These are phyloP conservation scores for Branchellion lobata DNA, from an alignment of 2,888 invertebrate species.

Conservation along the genomic window DNA sequence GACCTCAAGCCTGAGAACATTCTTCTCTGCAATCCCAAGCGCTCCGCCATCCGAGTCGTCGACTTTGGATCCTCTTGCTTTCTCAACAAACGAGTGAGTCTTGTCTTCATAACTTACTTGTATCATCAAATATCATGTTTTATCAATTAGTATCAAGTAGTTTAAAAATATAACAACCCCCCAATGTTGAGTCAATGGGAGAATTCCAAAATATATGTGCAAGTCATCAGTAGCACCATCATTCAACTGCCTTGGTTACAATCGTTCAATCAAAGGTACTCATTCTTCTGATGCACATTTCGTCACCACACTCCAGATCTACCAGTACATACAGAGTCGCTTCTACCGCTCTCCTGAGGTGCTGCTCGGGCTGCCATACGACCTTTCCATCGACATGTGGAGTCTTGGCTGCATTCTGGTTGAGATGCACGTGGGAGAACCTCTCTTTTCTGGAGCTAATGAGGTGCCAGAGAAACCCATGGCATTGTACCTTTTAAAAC, in stretches of 20 bases:
- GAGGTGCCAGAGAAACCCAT: constrained; percentile 71
- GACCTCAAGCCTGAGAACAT: constrained; percentile 99
- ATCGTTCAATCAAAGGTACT: too few relatives aligned
- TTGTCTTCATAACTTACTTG: too few relatives aligned
- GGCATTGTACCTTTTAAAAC: too few relatives aligned
- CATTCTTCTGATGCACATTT: too few relatives aligned
- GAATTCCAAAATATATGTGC: too few relatives aligned
- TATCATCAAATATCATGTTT: too few relatives aligned
- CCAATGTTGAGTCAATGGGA: too few relatives aligned
- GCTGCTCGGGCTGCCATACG: constrained; percentile 94
- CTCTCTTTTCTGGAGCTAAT: constrained; percentile 95
- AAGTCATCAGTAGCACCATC: too few relatives aligned
- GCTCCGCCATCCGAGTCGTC: constrained; percentile 99
- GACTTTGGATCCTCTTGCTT: constrained; percentile 99
- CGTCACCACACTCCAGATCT: constrained; percentile 68
- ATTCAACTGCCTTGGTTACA: too few relatives aligned
- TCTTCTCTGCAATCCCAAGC: constrained; percentile 97
- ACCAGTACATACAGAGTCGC: constrained; percentile 99
- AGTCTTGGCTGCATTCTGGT: constrained; percentile 97
- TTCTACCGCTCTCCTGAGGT: constrained; percentile 84
- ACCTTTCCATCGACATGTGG: constrained; percentile 99
- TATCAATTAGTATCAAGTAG: too few relatives aligned
- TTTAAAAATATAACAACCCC: too few relatives aligned
- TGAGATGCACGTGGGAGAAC: constrained; percentile 99
- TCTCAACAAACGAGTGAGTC: constrained; percentile 84